phyloP scores from a whole-genome alignment of 2,888 invertebrate genomes.

The Meliscaeva auricollis region DNA sequence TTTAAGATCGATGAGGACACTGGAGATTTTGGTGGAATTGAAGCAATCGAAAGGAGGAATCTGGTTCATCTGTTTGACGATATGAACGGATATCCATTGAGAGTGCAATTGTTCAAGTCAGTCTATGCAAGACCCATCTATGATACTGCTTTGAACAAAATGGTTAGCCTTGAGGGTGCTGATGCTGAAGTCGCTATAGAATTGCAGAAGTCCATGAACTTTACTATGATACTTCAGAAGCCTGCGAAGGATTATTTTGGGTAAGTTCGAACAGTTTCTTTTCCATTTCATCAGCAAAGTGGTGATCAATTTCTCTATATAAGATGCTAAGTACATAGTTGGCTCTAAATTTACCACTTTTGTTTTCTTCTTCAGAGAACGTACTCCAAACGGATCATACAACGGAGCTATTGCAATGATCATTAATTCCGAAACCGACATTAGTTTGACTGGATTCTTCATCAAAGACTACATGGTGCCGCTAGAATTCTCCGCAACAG shows the following conservation, averaged over 20 bases:
- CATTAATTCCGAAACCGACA: constrained; percentile 81
- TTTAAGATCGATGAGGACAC: constrained; percentile 74
- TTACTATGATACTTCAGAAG: constrained; percentile 79
- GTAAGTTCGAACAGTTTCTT: constrained; percentile 75
- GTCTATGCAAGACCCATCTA: constrained; percentile 80
- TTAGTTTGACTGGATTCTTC: constrained; percentile 83
- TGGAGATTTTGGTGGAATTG: constrained; percentile 78
- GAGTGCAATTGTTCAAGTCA: constrained; percentile 82
- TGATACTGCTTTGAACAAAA: constrained; percentile 76
- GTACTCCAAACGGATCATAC: constrained; percentile 80
- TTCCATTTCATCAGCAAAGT: no score
- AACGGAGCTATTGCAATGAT: constrained; percentile 83
- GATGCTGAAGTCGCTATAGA: constrained; percentile 81
- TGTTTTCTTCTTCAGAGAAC: constrained; percentile 70
- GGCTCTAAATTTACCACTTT: no score
- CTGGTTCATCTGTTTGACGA: constrained; percentile 79
- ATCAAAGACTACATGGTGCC: constrained; percentile 84
- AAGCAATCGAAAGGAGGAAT: constrained; percentile 74
- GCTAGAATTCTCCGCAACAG: constrained; percentile 82
- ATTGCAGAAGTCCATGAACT: constrained; percentile 80
- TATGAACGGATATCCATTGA: constrained; percentile 82
- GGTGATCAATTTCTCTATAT: no score
- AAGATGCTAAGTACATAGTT: no score
- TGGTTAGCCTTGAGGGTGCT: constrained; percentile 79
- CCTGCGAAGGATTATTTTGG: constrained; percentile 82